Conservation (phyloP, 2,888 invertebrate genomes). For the Eueremaeus valkanovi region DNA sequence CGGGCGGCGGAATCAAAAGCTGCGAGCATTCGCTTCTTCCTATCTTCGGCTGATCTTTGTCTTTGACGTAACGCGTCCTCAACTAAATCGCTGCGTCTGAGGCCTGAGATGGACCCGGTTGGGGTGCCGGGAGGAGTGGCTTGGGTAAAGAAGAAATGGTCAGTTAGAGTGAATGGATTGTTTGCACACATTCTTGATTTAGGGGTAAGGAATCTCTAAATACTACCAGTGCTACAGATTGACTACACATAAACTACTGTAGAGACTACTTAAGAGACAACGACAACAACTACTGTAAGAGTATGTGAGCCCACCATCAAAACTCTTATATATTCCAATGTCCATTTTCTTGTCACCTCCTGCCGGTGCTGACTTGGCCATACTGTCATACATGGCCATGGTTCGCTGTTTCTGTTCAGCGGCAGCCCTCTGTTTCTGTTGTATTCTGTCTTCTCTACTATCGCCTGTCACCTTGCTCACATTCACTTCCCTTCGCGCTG, state of each 20-base stretch:
- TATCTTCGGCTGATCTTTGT: slow-evolving; percentile 46
- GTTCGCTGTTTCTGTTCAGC: slow-evolving; percentile 52
- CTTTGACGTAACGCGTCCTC: slow-evolving; percentile 48
- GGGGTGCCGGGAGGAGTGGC: slow-evolving; percentile 39
- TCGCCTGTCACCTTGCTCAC: slow-evolving; percentile 47
- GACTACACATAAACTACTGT: too few species aligned
- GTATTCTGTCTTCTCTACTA: slow-evolving; percentile 48
- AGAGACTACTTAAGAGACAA: too few species aligned
- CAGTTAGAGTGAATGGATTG: too few species aligned
- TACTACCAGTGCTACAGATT: too few species aligned
- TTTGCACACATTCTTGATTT: too few species aligned
- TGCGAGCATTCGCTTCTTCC: slow-evolving; percentile 47
- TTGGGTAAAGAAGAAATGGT: neutral
- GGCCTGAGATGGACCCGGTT: slow-evolving; percentile 16
- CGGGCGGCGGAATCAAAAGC: slow-evolving; percentile 49
- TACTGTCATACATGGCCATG: slow-evolving; percentile 51
- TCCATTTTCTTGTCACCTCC: slow-evolving; percentile 48
- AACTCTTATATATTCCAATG: slow-evolving; percentile 46
- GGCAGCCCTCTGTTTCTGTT: slow-evolving; percentile 50
- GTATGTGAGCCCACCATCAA: slow-evolving; percentile 34
- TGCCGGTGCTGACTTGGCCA: slow-evolving; percentile 50
- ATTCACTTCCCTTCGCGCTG: slow-evolving; percentile 43
- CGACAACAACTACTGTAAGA: neutral
- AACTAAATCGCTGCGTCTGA: slow-evolving; percentile 46
- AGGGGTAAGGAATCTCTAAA: too few species aligned